Evolutionary conservation across 2,113 vertebrate species (phyloP), one percentile per base, ranked within the genome.

Genomic region (Lota lota): DNA sequence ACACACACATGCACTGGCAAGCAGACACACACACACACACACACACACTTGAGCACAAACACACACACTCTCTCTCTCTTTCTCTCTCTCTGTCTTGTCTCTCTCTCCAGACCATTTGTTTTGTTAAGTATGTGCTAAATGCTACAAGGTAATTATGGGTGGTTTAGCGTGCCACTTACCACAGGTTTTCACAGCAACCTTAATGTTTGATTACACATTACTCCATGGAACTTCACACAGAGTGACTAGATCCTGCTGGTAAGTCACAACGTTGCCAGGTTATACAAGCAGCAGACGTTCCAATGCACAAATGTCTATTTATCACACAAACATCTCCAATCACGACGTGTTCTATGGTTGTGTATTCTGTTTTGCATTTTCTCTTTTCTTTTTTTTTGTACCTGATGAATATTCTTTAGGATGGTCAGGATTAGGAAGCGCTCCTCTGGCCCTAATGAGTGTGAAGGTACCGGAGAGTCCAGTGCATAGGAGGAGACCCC

Each of bases 121-220:
- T 92, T 92, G 86, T 92, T 93, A 92, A 93, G 89, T 91, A 90
- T 77, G 79, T 88, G 91, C 79, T 90, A 92, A 94, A 95, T 86
- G 92, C 87, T 91, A 90, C 87, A 84, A 92, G 89, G 90, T 89
- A 89, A 92, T 93, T 91, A 93, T 88, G 81, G 56, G 66, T 24
- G 59, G 21, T 21, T 22, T 61, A 12, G 21, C 21, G 72, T 65
- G 67, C 73, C 77, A 88, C 83, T 79, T 83, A 77, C 70, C 76
- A 79, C 81, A 69, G 73, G 76, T 77, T 83, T 85, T 85, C 79
- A 54, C 63, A 67, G 68, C 60, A 85, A 68, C 76, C 47, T 22
- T 66, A 72, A 60, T 10, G 17, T 67, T 77, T 73, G 68, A 78
- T 68, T 69, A 16, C 40, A 47, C 40, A 47, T 61, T 70, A 53